Percentiles rank a stretch among this genome's conserved stretches.
Conservation (phyloP, 2,888 invertebrate species). For the Julus scanicus region DNA sequence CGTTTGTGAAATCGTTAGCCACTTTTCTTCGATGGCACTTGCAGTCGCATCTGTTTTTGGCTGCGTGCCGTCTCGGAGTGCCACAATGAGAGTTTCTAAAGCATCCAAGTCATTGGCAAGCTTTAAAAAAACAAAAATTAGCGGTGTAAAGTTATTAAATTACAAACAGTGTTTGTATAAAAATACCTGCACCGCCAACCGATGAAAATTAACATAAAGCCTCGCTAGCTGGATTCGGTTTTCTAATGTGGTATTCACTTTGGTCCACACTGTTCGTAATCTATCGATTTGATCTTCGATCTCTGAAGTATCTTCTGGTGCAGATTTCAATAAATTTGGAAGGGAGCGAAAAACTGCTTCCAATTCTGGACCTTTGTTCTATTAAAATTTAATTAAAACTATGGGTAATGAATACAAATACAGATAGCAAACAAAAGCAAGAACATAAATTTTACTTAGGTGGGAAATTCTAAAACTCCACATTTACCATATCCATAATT, state of each 20-base stretch:
- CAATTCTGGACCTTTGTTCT: conserved; percentile 77
- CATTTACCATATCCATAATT: not conserved
- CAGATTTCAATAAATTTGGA: conserved; percentile 73
- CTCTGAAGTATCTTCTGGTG: conserved; percentile 71
- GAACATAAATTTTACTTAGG: no score
- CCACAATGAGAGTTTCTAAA: conserved; percentile 73
- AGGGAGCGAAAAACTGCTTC: conserved; percentile 74
- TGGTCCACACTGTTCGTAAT: conserved; percentile 64
- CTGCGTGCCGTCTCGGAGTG: conserved; percentile 69
- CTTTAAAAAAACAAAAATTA: conserved; percentile 44
- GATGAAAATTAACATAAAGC: conserved; percentile 78
- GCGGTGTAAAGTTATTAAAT: not conserved
- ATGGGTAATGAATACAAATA: not conserved
- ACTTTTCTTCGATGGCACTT: conserved; percentile 72
- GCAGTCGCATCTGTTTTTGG: conserved; percentile 67
- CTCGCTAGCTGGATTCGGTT: conserved; percentile 74
- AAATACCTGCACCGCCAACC: conserved; percentile 72
- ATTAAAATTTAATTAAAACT: conserved; percentile 59
- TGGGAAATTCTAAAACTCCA: not conserved
- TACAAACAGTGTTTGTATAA: conserved; percentile 15
- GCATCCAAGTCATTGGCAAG: conserved; percentile 75
- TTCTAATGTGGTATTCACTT: conserved; percentile 64
- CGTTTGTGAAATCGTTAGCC: conserved; percentile 74
- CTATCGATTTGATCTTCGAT: conserved; percentile 64
- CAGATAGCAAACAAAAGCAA: no score